Evolutionary conservation across 2,888 invertebrate genomes (phyloP).

Genomic region (Crossocerus cetratus): DNA sequence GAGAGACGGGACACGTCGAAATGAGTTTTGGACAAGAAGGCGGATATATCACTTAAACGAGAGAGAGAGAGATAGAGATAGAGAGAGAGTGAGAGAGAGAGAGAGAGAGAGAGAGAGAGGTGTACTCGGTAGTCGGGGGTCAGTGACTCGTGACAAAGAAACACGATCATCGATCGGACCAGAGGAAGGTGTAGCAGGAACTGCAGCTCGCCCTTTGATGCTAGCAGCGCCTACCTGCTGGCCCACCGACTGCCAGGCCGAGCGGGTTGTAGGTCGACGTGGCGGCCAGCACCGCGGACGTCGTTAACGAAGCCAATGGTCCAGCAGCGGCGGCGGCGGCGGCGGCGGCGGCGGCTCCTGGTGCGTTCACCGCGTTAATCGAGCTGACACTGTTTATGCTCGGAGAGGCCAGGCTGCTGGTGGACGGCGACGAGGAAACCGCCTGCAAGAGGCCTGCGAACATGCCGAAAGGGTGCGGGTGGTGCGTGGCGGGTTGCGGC

Average conservation of each 20-base stretch:
- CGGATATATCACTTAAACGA: constrained; percentile 20
- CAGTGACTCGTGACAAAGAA: constrained; percentile 46
- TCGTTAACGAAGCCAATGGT: constrained; percentile 74
- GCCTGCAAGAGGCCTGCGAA: constrained; percentile 75
- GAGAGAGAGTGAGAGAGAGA: constrained; percentile 15
- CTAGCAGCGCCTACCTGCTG: constrained; percentile 84
- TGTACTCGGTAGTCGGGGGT: constrained; percentile 39
- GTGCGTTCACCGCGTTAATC: constrained; percentile 82
- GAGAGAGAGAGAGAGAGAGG: constrained; percentile 13
- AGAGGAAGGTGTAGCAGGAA: constrained; percentile 75
- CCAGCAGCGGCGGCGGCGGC: constrained; percentile 71
- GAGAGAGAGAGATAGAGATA: constrained; percentile 13
- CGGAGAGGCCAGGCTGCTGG: constrained; percentile 53
- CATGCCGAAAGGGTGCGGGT: constrained; percentile 75
- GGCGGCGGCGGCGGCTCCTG: constrained; percentile 70
- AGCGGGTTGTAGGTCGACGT: constrained; percentile 90
- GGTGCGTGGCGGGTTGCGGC: constrained; percentile 54
- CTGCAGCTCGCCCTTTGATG: constrained; percentile 74
- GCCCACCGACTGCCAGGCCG: constrained; percentile 88
- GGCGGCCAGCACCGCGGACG: constrained; percentile 74
- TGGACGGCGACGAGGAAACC: constrained; percentile 69
- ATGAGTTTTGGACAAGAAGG: constrained; percentile 39
- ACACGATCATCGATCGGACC: constrained; percentile 46
- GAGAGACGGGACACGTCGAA: constrained; percentile 57
- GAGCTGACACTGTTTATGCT: constrained; percentile 64